Base-by-base conservation (phyloP, 2,888 invertebrate species). In the Ptychoptera contaminata region DNA sequence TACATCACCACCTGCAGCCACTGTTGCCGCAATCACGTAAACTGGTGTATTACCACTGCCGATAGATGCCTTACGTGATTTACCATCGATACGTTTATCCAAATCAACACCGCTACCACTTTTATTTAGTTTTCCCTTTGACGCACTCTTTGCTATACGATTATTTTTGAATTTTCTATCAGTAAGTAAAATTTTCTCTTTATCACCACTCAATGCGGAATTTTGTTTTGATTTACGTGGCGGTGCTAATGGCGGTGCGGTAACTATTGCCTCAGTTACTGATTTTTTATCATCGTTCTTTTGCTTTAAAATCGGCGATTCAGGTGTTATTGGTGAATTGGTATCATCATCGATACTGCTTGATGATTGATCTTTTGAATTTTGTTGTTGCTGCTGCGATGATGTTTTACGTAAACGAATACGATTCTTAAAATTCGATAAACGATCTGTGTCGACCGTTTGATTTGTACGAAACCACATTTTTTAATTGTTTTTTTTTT, bases 161-260 rank as follows among this genome's bases (percentile, higher is more conserved):
- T 61, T 62, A 37, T 58, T 58, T 46, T 59, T 60, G 37, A 56
- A 63, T 48, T 62, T 62, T 2, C 58, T 58, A 57, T 62, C 62
- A 31, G 58, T 59, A 29, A 61, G 51, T 11, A 62, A 45, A 15
- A 58, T 54, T 50, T 60, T 60, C 45, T 58, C 59, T 50, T 60
- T 61, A 16, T 42, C 36, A 12, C 29, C 34, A 34, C 40, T 39
- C 14, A 15, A 12, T 15, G 43, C 10, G 9, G 40, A 37, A 16
- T 31, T 36, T 10, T 43, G 36, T 14, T 43, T 40, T 10, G 43
- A 36, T 37, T 40, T 43, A 15, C 41, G 37, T 37, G 40, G 23
- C 15, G 32, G 40, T 32, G 40, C 31, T 16, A 15, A 32, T 16
- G 42, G 42, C 6, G 42, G 42, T 14, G 12, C 12, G 2, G n/a